A percentile compares a stretch with the other conserved stretches of the same genome.
These are phyloP conservation scores for Philantomba maxwellii DNA, from an alignment of 2,113 vertebrate genomes.

Conservation along the genomic window DNA sequence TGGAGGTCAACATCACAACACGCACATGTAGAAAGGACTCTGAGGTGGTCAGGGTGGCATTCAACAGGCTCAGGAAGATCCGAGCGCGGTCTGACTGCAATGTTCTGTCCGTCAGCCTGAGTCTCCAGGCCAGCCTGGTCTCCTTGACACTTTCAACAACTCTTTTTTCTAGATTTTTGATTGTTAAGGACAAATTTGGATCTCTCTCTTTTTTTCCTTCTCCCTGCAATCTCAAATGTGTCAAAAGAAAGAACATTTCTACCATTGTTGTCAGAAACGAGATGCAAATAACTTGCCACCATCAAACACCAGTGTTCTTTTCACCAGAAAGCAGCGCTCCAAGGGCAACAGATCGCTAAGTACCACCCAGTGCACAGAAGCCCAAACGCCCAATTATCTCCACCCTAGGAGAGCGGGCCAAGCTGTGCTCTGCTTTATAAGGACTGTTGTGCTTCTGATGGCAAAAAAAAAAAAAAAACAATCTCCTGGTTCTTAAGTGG, in stretches of 20 bases:
- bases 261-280: conserved; percentile 10
- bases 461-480: background rate
- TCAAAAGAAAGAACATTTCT: conserved; percentile 20
- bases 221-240: background rate
- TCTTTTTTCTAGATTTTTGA: background rate
- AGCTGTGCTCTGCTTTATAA: background rate
- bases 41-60: background rate
- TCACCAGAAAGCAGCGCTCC: background rate
- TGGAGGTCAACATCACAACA: background rate
- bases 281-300: background rate
- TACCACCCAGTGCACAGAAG: background rate
- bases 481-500: background rate
- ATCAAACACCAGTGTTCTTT: background rate
- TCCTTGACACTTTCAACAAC: background rate
- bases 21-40: background rate
- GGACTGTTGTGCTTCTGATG: background rate
- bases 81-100: fast-evolving
- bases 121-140: background rate
- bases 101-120: fast-evolving
- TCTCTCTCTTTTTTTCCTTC: conserved; percentile 6
- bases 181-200: background rate
- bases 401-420: background rate
- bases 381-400: background rate
- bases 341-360: background rate
- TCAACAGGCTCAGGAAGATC: fast-evolving